Evolutionary conservation across 1,140 invertebrate genomes (phyloP).

Genomic region (Pseudomyrmex concolor): DNA sequence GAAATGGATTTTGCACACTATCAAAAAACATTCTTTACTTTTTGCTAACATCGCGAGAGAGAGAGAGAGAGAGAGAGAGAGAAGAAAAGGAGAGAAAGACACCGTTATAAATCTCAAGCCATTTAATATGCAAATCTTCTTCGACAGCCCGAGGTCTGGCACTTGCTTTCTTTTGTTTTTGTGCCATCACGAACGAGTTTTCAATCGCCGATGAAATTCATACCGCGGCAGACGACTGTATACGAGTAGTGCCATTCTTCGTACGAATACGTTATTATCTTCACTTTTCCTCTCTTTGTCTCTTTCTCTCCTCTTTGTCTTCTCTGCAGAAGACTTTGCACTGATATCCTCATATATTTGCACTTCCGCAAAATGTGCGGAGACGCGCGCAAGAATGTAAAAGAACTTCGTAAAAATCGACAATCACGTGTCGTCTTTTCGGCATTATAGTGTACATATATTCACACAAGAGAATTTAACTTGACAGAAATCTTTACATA

Average conservation of each 20-base stretch:
- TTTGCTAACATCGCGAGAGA: slow-evolving; percentile 68
- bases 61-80: slow-evolving; percentile 23
- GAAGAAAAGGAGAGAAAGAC: too few relatives aligned
- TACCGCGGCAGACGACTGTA: slow-evolving; percentile 56
- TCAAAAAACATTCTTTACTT: slow-evolving; percentile 67
- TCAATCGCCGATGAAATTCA: slow-evolving; percentile 79
- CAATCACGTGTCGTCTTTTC: background rate
- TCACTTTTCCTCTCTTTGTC: slow-evolving; percentile 54
- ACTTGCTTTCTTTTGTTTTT: slow-evolving; percentile 61
- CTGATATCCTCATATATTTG: slow-evolving; percentile 39
- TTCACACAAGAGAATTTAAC: slow-evolving; percentile 11
- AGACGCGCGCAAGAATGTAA: slow-evolving; percentile 16
- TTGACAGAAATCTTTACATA: too few relatives aligned
- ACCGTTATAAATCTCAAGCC: slow-evolving; percentile 84
- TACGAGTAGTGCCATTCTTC: slow-evolving; percentile 66
- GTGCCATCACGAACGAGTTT: slow-evolving; percentile 76
- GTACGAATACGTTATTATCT: slow-evolving; percentile 71
- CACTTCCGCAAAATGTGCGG: slow-evolving; percentile 40
- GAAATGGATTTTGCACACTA: too few relatives aligned
- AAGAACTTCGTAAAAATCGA: slow-evolving; percentile 4
- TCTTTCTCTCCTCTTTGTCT: background rate
- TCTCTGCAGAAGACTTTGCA: background rate
- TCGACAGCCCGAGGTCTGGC: slow-evolving; percentile 63
- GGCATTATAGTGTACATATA: slow-evolving; percentile 16
- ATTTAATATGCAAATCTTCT: slow-evolving; percentile 85